Conservation (phyloP, 2,797 vertebrate species). For the Knipowitschia caucasica region DNA sequence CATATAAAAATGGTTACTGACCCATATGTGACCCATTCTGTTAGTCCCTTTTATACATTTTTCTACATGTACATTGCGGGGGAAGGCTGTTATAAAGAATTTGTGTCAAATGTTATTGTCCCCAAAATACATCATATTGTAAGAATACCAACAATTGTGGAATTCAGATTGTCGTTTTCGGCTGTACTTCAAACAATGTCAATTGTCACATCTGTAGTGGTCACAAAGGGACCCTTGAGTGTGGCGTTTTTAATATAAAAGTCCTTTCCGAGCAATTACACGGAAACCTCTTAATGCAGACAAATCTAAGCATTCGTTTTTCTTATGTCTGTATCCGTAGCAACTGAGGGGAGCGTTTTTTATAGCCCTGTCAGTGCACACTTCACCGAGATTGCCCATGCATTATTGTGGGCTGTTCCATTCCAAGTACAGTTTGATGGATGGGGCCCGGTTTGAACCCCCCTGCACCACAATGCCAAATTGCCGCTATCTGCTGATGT, state of each 20-base stretch:
- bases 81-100: too few species aligned
- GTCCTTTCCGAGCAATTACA: conserved; percentile 5
- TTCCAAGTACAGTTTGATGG: conserved; percentile 65
- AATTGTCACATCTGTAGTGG: too few species aligned
- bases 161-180: too few species aligned
- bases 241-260: background rate
- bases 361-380: conserved; percentile 27
- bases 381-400: conserved; percentile 31
- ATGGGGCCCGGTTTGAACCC: conserved; percentile 55
- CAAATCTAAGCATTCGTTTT: conserved; percentile 14
- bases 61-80: too few species aligned
- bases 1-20: too few species aligned
- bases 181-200: too few species aligned
- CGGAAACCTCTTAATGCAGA: conserved; percentile 15
- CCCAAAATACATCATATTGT: too few species aligned
- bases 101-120: too few species aligned
- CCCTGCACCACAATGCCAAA: conserved; percentile 47
- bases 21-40: too few species aligned
- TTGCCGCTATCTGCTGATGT: conserved; percentile 69
- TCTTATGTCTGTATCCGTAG: conserved; percentile 30
- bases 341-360: conserved; percentile 22
- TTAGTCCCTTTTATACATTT: too few species aligned
- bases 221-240: background rate
- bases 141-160: too few species aligned
- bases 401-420: conserved; percentile 25